Percentiles rank a stretch among this genome's conserved stretches.
These are phyloP conservation scores for Erythrocercus mccallii DNA, from an alignment of 2,113 vertebrate species.

Conservation along the genomic window DNA sequence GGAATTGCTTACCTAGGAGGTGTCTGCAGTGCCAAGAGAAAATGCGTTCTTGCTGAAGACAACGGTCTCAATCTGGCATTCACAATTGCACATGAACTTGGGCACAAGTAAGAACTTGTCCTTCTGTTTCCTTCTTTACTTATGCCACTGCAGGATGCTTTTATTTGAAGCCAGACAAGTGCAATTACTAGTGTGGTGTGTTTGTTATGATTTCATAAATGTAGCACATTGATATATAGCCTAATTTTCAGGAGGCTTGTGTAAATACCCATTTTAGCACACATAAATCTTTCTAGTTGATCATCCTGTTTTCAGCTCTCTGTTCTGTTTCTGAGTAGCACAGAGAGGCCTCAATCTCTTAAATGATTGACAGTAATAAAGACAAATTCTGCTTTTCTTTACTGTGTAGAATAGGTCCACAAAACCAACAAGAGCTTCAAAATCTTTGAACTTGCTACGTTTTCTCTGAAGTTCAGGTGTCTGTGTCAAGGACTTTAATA, in stretches of 20 bases:
- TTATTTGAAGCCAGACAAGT: not conserved
- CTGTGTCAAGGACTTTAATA: not conserved
- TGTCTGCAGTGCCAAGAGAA: slow-evolving; percentile 91
- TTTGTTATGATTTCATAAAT: not conserved
- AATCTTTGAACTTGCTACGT: not conserved
- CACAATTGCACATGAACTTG: slow-evolving; percentile 97
- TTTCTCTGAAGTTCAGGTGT: not conserved
- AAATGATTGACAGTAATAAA: not conserved
- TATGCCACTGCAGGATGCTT: not conserved
- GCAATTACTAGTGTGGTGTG: not conserved
- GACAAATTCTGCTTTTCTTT: not conserved
- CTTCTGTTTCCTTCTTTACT: not conserved
- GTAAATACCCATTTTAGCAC: not conserved
- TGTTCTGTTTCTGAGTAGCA: not conserved
- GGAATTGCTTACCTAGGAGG: slow-evolving; percentile 97
- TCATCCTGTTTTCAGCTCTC: not conserved
- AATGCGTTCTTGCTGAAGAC: slow-evolving; percentile 95
- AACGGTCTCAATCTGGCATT: slow-evolving; percentile 97
- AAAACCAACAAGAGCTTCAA: not conserved
- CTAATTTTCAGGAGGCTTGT: not conserved
- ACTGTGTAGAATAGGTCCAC: not conserved
- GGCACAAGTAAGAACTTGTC: slow-evolving; percentile 90
- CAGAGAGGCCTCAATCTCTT: not conserved
- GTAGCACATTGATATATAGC: not conserved
- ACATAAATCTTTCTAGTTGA: not conserved